Evolutionary conservation across 2,888 invertebrate species (phyloP), one percentile per base, ranked within the genome.

Genomic region (Lithophane ornitopus): DNA sequence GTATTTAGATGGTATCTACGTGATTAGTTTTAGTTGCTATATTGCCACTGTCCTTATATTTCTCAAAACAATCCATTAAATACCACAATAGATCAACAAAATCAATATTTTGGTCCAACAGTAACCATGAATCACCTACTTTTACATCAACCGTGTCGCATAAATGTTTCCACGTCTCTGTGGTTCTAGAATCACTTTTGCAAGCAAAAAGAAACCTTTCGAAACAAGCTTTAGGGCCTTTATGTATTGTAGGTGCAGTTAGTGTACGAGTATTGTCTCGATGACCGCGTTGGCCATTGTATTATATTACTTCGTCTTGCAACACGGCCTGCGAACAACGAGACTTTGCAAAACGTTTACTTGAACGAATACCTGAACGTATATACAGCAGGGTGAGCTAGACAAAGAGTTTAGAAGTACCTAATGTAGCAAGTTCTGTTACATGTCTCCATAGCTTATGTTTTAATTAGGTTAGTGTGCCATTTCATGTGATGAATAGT

Each of bases 241-340:
- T 81, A 83, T 73, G 81, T 84, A 84, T 80, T 89, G 85, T 84
- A 86, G 86, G 85, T 87, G 84, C 85, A 87, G 87, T 91, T 89
- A 90, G 88, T 86, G 89, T 89, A 86, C 87, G 90, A 88, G 92
- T 92, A 94, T 94, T 95, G 94, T 94, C 92, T 92, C 89, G 83
- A 90, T 87, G 91, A 90, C 92, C 90, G 88, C 84, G 88, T 88
- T 90, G 88, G 86, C 92, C 88, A 94, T 94, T 94, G 94, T 93
- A 89, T 93, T 92, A 89, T 91, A 90, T 93, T 92, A 87, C 92
- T 90, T 85, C 90, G 89, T 90, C 90, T 94, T 94, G 90, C 94
- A 90, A 93, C 93, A 95, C 87, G 90, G 88, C 89, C 78, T 87
- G 89, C 90, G 91, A 91, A 92, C 92, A 92, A 90, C 91, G 88